Percentiles rank a stretch among this genome's conserved stretches.
Evolutionary conservation across 2,113 vertebrate species (phyloP).

Genomic region (Cisticola juncidis): DNA sequence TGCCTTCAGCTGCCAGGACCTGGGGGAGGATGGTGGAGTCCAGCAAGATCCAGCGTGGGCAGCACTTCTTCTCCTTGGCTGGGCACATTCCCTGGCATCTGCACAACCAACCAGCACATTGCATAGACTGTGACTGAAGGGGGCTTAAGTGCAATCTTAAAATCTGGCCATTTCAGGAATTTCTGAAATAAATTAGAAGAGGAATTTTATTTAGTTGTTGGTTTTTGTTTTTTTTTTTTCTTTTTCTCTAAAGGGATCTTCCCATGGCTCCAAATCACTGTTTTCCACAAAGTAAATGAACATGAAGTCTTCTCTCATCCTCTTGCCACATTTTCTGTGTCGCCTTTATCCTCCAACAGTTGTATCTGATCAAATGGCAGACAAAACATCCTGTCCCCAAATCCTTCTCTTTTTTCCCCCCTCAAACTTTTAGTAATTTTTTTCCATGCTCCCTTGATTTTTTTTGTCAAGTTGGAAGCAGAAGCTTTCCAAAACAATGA

Average conservation of each 20-base stretch:
- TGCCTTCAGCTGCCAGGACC: not conserved
- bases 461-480: conserved; percentile 15
- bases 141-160: conserved; percentile 57
- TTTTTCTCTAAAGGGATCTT: conserved; percentile 17
- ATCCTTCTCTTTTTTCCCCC: not conserved
- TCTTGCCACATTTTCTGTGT: conserved; percentile 54
- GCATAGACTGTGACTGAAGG: conserved; percentile 50
- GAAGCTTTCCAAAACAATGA: conserved; percentile 50
- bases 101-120: conserved; percentile 38
- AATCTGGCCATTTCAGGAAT: conserved; percentile 67
- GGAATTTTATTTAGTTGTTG: conserved; percentile 61
- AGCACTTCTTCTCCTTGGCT: not conserved
- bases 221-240: not conserved
- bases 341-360: conserved; percentile 38
- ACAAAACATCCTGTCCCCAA: conserved; percentile 6
- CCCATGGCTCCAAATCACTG: conserved; percentile 53
- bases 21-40: not conserved
- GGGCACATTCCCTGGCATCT: conserved; percentile 8
- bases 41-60: not conserved
- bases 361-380: conserved; percentile 31
- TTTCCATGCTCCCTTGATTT: not conserved
- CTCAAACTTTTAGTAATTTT: conserved; percentile 12
- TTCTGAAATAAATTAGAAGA: conserved; percentile 64
- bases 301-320: conserved; percentile 57
- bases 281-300: conserved; percentile 53